Conservation (phyloP, 2,888 invertebrate species). For the Nephrotoma appendiculata region DNA sequence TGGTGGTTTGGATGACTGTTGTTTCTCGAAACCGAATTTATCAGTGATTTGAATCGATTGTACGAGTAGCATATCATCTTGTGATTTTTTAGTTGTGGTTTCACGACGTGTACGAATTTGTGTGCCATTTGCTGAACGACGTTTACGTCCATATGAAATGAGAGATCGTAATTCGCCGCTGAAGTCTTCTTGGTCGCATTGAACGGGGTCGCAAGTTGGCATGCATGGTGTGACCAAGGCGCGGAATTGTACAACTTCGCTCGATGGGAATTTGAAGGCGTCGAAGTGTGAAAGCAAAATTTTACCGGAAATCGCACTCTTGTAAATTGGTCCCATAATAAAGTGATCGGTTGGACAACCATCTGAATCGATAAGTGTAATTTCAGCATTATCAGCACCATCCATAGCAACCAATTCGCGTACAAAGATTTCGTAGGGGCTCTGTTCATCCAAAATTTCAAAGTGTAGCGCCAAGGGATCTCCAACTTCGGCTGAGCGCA, state of each 20-base stretch:
- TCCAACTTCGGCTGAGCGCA: constrained; percentile 81
- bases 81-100: constrained; percentile 30
- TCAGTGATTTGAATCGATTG: constrained; percentile 87
- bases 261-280: constrained; percentile 92
- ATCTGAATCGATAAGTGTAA: constrained; percentile 76
- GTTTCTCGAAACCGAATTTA: constrained; percentile 74
- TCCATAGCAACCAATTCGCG: constrained; percentile 90
- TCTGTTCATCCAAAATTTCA: constrained; percentile 83
- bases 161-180: constrained; percentile 71
- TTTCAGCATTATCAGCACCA: constrained; percentile 83
- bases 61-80: constrained; percentile 74
- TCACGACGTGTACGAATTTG: constrained; percentile 22
- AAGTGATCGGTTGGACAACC: constrained; percentile 90
- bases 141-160: constrained; percentile 69
- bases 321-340: constrained; percentile 85
- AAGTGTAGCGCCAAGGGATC: constrained; percentile 83
- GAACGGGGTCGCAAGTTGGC: constrained; percentile 84
- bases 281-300: constrained; percentile 81
- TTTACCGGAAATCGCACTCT: constrained; percentile 65
- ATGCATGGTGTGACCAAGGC: constrained; percentile 91
- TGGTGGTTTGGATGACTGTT: constrained; percentile 37
- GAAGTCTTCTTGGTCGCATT: constrained; percentile 71
- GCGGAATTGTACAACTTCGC: constrained; percentile 88
- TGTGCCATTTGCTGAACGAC: constrained; percentile 44
- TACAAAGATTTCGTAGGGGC: constrained; percentile 91